phyloP scores from a whole-genome alignment of 2,797 vertebrate species.

The Hipposideros larvatus region DNA sequence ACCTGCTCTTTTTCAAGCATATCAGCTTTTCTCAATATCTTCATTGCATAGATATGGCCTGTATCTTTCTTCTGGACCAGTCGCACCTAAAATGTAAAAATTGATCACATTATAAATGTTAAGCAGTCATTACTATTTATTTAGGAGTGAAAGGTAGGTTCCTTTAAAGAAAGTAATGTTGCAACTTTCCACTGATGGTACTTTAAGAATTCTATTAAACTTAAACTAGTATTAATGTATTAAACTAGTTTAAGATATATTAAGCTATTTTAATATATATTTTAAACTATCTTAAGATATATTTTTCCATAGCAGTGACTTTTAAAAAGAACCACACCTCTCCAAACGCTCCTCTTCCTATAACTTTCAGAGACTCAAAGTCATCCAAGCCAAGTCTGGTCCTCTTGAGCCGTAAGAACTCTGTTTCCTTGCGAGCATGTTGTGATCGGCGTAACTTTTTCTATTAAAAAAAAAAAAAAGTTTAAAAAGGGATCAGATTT shows the following conservation, averaged over 20 bases:
- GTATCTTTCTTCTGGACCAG: conserved; percentile 99
- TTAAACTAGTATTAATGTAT: not conserved
- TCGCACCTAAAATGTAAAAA: conserved; percentile 91
- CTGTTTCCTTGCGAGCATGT: conserved; percentile 98
- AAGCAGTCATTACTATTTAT: not conserved
- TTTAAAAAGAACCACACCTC: conserved; percentile 90
- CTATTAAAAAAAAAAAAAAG: conserved; percentile 85
- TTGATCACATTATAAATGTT: not conserved
- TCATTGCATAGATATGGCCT: conserved; percentile 99
- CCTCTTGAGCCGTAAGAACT: conserved; percentile 97
- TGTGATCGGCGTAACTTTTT: conserved; percentile 97
- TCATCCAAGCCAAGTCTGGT: conserved; percentile 97
- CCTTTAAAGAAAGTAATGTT: conserved; percentile 24
- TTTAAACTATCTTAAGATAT: not conserved
- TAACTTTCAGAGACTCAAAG: conserved; percentile 98
- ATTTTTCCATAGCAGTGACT: not conserved
- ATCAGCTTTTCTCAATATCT: conserved; percentile 98
- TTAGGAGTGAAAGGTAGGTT: not conserved
- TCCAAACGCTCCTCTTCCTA: conserved; percentile 98
- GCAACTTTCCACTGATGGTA: not conserved
- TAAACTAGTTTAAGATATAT: not conserved
- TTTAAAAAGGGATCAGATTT: not conserved
- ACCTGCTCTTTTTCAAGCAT: conserved; percentile 99
- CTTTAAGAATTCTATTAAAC: conserved; percentile 28
- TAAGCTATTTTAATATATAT: not conserved